Evolutionary conservation across 2,888 invertebrate genomes (phyloP).

Genomic region (Herminia tarsipennalis): DNA sequence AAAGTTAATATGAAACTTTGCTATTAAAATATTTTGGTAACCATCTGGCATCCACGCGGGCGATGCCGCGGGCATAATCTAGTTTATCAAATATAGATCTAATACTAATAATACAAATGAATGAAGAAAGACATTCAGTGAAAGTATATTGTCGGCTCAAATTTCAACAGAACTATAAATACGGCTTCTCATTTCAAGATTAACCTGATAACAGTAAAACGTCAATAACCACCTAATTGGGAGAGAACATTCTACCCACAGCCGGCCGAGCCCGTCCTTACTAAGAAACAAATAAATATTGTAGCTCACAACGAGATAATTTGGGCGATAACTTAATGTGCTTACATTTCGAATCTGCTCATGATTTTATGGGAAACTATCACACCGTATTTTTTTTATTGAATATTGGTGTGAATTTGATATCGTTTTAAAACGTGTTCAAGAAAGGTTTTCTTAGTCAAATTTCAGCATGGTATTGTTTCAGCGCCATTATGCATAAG

Average conservation of each 20-base stretch:
- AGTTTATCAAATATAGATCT: no score
- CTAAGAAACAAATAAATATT: conserved; percentile 85
- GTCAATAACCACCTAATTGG: conserved; percentile 86
- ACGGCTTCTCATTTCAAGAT: conserved; percentile 72
- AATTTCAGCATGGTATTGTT: no score
- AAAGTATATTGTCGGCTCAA: conserved; percentile 34
- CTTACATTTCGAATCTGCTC: conserved; percentile 85
- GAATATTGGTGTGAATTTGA: conserved; percentile 17
- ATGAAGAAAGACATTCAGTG: neutral
- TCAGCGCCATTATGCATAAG: no score
- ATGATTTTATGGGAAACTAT: conserved; percentile 83
- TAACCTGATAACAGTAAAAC: conserved; percentile 82
- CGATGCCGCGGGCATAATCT: no score
- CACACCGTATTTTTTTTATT: conserved; percentile 57
- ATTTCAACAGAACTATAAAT: conserved; percentile 64
- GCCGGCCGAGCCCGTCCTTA: conserved; percentile 66
- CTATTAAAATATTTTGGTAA: no score
- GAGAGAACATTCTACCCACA: conserved; percentile 78
- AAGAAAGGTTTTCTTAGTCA: no score
- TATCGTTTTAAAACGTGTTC: conserved; percentile 13
- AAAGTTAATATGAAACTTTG: no score
- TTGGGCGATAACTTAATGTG: conserved; percentile 83
- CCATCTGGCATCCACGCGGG: no score
- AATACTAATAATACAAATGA: neutral
- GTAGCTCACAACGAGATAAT: conserved; percentile 82